Conservation (phyloP, 2,888 invertebrate species). For the Volucella bombylans region DNA sequence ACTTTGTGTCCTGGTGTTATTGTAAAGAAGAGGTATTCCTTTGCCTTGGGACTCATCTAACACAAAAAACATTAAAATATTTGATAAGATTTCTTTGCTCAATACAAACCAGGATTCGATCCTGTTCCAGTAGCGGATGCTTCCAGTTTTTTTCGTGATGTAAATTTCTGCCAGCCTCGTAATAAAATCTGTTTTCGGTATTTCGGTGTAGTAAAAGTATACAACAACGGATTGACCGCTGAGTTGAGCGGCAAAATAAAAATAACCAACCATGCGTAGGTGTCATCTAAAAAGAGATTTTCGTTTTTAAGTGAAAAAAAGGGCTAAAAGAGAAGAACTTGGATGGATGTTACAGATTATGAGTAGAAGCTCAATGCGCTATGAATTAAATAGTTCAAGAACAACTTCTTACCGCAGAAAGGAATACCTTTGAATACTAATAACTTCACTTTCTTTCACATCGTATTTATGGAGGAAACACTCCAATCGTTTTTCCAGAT, state of each 20-base stretch:
- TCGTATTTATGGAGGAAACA: no score
- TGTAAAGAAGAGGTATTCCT: slow-evolving; percentile 66
- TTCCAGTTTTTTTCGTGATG: slow-evolving; percentile 80
- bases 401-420: no score
- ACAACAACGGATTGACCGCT: slow-evolving; percentile 86
- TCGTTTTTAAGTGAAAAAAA: neutral
- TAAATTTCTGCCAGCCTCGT: slow-evolving; percentile 82
- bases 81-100: neutral
- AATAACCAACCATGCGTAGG: slow-evolving; percentile 87
- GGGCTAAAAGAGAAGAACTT: neutral
- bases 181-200: slow-evolving; percentile 84
- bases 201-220: slow-evolving; percentile 87
- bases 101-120: slow-evolving; percentile 78
- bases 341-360: neutral
- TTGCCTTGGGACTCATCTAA: slow-evolving; percentile 67
- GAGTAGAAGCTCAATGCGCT: no score
- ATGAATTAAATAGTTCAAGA: no score
- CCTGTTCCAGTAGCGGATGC: slow-evolving; percentile 79
- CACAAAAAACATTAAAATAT: neutral
- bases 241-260: slow-evolving; percentile 87
- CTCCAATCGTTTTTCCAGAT: no score
- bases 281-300: slow-evolving; percentile 83
- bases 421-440: no score
- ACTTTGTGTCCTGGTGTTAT: slow-evolving; percentile 60
- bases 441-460: no score